Base-by-base conservation (phyloP, 2,113 vertebrate species). In the Ovibos moschatus region DNA sequence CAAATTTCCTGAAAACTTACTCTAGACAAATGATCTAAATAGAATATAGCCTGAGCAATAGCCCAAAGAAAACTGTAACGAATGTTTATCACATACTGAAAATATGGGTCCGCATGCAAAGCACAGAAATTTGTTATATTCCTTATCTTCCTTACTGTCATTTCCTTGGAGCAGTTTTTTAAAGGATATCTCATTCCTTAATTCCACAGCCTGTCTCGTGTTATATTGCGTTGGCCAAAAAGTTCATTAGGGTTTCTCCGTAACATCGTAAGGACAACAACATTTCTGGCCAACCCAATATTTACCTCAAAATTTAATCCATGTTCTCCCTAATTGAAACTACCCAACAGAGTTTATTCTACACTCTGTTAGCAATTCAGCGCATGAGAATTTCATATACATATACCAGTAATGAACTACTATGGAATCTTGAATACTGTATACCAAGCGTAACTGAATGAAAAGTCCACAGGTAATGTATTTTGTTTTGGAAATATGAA, bases 1-100 rank as follows among this genome's bases (percentile, higher is more conserved):
- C 57, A 55, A 88, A 67, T 96, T 91, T 94, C 64, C 91, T 91
- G 57, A 96, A 98, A 86, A 43, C 28, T 43, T 81, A n/a, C 40
- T 76, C 33, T 55, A 94, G 51, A 96, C 55, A 76, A 86, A 93
- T 40, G 36, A 82, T 78, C 60, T 94, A 95, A 94, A 95, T 87
- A 90, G 50, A 74, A 87, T 43, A 23, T 14, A 71, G 90, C 9
- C 28, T 57, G 28, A 92, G 78, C 79, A 64, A 23, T 1, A 17
- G 53, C 33, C 51, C 53, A 9, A 25, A 40, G 15, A 58, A 83
- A 89, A 47, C 67, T 33, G 6, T 14, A 21, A 85, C 8, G 7
- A 82, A 89, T 50, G 83, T 67, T 82, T 57, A 87, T 30, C 40
- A 55, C 58, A 45, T 33, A 27, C n/a, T 23, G 81, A 86, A 53